These are phyloP conservation scores for Cercopithecus petaurista DNA, from an alignment of 2,797 vertebrate species.

Conservation along the genomic window DNA sequence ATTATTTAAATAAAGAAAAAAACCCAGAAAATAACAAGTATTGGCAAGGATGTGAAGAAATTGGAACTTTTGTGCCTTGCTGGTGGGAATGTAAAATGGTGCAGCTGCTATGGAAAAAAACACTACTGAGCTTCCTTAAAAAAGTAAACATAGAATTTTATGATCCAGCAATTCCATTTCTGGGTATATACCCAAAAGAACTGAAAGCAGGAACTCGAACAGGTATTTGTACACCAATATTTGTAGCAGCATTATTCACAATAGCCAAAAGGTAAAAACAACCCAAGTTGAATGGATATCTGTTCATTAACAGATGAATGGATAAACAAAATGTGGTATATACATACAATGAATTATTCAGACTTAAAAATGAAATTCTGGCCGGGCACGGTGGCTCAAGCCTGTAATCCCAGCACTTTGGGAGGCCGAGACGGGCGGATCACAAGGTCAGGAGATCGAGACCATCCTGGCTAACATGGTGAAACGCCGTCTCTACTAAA, in stretches of 20 bases:
- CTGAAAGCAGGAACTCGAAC: neutral
- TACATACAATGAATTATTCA: neutral
- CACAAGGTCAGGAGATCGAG: too few species aligned
- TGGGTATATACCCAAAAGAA: neutral
- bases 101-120: neutral
- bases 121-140: neutral
- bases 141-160: conserved; percentile 5
- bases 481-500: too few species aligned
- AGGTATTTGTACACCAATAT: neutral
- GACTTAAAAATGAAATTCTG: conserved; percentile 24
- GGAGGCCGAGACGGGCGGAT: too few species aligned
- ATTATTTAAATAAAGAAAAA: neutral
- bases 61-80: neutral
- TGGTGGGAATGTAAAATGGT: neutral
- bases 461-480: too few species aligned
- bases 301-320: neutral
- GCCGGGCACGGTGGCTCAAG: too few species aligned
- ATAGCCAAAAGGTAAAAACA: neutral
- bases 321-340: neutral
- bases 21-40: neutral
- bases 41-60: neutral
- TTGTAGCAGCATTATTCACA: neutral
- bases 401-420: too few species aligned
- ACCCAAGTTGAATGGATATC: neutral
- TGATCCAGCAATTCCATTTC: neutral